Evolutionary conservation across 2,888 invertebrate genomes (phyloP).

Genomic region (Conchocele bisecta): DNA sequence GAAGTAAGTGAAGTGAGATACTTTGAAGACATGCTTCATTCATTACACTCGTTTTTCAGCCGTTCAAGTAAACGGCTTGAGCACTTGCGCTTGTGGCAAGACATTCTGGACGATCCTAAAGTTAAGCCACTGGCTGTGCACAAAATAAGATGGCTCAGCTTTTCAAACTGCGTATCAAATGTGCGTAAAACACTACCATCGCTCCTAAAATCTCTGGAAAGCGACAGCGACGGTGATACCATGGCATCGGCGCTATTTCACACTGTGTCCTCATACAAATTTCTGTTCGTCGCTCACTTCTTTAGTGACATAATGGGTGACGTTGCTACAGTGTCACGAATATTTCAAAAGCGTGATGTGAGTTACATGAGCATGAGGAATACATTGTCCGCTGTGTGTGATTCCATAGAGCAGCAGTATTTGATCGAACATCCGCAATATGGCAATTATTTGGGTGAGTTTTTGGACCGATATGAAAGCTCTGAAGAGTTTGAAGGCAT

Average conservation of each 20-base stretch:
- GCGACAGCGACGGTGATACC: slow-evolving; percentile 23
- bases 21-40: slow-evolving; percentile 22
- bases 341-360: slow-evolving; percentile 17
- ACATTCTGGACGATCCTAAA: slow-evolving; percentile 30
- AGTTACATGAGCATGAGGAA: slow-evolving; percentile 8
- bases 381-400: slow-evolving; percentile 20
- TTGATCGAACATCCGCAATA: slow-evolving; percentile 18
- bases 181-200: slow-evolving; percentile 14
- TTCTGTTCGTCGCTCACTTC: slow-evolving; percentile 31
- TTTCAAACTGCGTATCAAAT: slow-evolving; percentile 34
- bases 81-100: slow-evolving; percentile 30
- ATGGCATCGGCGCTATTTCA: slow-evolving; percentile 21
- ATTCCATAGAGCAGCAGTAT: slow-evolving; percentile 39
- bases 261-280: slow-evolving; percentile 29
- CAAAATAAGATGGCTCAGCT: slow-evolving; percentile 16
- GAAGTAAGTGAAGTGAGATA: slow-evolving; percentile 20
- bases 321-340: slow-evolving; percentile 21
- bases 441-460: slow-evolving; percentile 13
- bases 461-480: slow-evolving; percentile 4
- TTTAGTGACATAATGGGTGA: slow-evolving; percentile 41
- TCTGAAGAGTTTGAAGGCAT: slow-evolving; percentile 9
- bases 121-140: slow-evolving; percentile 13
- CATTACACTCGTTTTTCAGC: slow-evolving; percentile 23
- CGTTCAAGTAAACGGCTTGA: slow-evolving; percentile 29
- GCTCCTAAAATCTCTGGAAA: slow-evolving; percentile 31